phyloP scores from a whole-genome alignment of 2,113 vertebrate species.

The Syrmaticus mikado region DNA sequence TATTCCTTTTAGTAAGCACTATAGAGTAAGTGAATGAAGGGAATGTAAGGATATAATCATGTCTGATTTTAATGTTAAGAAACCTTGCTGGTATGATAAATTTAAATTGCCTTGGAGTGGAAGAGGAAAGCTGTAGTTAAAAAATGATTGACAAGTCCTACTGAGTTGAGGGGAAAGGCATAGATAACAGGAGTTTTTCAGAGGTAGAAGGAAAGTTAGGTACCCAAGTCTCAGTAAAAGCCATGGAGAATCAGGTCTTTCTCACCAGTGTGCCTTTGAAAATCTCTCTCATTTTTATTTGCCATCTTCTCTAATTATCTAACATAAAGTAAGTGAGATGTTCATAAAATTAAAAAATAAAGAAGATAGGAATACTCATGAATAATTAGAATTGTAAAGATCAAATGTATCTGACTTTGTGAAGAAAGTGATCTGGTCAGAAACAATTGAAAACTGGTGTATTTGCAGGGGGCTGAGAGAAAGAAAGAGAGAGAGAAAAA shows the following conservation, averaged over 20 bases:
- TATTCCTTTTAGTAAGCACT: slow-evolving; percentile 17
- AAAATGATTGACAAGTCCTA: background rate
- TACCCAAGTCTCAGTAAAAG: background rate
- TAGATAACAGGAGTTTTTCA: background rate
- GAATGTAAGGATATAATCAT: background rate
- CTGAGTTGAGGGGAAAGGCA: background rate
- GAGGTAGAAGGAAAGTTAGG: background rate
- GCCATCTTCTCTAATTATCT: background rate
- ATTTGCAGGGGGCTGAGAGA: background rate
- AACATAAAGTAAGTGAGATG: background rate
- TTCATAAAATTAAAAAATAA: background rate
- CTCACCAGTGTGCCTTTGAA: background rate
- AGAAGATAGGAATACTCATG: background rate
- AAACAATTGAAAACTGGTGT: background rate
- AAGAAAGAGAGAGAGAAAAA: background rate
- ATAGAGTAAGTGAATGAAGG: slow-evolving; percentile 13
- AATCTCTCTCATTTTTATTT: background rate
- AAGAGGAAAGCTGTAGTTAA: background rate
- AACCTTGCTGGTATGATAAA: slow-evolving; percentile 20
- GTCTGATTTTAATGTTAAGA: slow-evolving; percentile 12
- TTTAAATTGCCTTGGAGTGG: background rate
- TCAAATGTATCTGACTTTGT: background rate
- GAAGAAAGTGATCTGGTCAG: background rate
- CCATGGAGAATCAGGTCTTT: background rate
- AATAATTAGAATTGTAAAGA: background rate